Base-by-base conservation (phyloP, 2,797 vertebrate species). In the Epinephelus awoara region DNA sequence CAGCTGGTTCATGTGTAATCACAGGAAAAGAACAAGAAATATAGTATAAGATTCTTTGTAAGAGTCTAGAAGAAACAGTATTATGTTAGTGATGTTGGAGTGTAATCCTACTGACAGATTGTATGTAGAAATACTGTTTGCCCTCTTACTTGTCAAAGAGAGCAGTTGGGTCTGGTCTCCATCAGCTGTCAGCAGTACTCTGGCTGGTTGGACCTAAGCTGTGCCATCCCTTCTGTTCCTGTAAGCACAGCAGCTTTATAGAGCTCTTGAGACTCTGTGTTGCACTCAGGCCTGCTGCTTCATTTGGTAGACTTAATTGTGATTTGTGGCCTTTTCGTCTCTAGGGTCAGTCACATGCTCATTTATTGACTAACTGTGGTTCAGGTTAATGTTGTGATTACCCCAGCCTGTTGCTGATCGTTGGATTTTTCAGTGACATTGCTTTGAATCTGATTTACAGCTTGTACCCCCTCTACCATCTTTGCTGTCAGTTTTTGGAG, bases 261-360 rank as follows among this genome's bases (percentile, higher is more conserved):
- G 88, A 79, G 67, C 79, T 81, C 69, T 56, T 52, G 57, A 72
- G 85, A 49, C 64, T 67, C 47, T 47, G 27, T 8, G 10, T 62
- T 82, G 12, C 47, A 69, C 23, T 52, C 34, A 42, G 78, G 59
- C 56, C 65, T 42, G 55, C 64, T 58, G 75, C 58, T 72, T 72
- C 46, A 15, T 68, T 84, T 67, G 23, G 17, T 47, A 47, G 49
- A 58, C 40, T 58, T 72, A 56, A 80, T 79, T 77, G 65, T 86
- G 85, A 87, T 90, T 82, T 85, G 79, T 87, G 62, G 71, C 62
- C 46, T 58, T 55, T 56, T 50, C 82, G 77, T 81, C 49, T 73
- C 79, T n/a, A 50, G 64, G 80, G 67, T 87, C 80, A 66, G 62
- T 66, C 70, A 5, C 80, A 54, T 83, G 56, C 68, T 79, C 55